phyloP scores from a whole-genome alignment of 2,113 vertebrate genomes.

The Aegotheles bennettii region DNA sequence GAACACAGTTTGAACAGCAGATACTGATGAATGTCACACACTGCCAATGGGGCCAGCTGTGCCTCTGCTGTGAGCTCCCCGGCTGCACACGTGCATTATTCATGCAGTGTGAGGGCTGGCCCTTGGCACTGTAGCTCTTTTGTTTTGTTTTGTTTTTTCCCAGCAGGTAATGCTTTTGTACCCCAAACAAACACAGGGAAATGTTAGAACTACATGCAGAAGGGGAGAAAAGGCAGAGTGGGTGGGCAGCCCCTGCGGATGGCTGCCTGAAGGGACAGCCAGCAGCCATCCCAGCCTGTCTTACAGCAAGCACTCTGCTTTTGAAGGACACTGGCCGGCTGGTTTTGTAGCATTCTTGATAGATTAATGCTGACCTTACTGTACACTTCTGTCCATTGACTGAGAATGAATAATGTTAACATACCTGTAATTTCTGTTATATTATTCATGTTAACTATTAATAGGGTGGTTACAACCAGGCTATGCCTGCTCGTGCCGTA shows the following conservation, averaged over 20 bases:
- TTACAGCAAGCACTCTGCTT: not conserved
- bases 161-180: not conserved
- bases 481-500: not conserved
- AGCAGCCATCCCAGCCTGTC: not conserved
- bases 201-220: not conserved
- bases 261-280: not conserved
- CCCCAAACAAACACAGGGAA: not conserved
- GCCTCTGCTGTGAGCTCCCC: not conserved
- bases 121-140: not conserved
- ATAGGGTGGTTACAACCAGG: not conserved
- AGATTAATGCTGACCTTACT: conserved; percentile 49
- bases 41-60: not conserved
- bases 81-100: not conserved
- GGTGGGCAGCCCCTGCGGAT: not conserved
- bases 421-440: conserved; percentile 1
- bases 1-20: not conserved
- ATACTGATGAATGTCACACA: not conserved
- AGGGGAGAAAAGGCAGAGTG: not conserved
- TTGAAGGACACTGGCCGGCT: not conserved
- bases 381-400: conserved; percentile 6
- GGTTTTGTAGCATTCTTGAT: conserved; percentile 6
- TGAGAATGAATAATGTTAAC: conserved; percentile 18
- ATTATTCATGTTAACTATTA: not conserved
- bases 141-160: not conserved
- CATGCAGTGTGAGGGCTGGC: not conserved